Evolutionary conservation across 2,888 invertebrate species (phyloP).

Genomic region (Coenonympha arcania): DNA sequence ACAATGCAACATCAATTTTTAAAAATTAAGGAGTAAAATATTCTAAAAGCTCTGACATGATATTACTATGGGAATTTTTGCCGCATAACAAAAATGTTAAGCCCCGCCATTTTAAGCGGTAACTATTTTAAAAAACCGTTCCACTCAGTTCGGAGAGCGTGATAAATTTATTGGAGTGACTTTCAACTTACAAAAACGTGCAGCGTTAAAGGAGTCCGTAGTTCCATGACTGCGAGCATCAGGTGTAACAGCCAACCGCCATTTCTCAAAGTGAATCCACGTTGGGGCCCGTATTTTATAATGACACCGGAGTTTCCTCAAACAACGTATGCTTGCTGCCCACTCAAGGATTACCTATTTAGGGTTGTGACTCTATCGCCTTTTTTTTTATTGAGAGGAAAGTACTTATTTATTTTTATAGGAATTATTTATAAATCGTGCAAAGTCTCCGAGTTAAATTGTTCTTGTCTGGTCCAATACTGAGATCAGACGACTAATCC

Average conservation of each 20-base stretch:
- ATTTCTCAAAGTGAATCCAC: constrained; percentile 71
- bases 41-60: constrained; percentile 18
- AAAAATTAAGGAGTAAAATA: constrained; percentile 4
- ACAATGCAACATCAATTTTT: constrained; percentile 7
- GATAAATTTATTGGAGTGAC: constrained; percentile 31
- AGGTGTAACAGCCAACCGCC: constrained; percentile 57
- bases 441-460: too few species aligned
- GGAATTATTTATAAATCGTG: neutral
- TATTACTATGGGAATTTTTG: constrained; percentile 16
- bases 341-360: constrained; percentile 62
- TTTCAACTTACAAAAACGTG: constrained; percentile 27
- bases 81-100: constrained; percentile 25
- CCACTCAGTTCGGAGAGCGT: constrained; percentile 19
- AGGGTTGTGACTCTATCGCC: constrained; percentile 43
- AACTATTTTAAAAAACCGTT: constrained; percentile 23
- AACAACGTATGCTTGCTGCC: constrained; percentile 64
- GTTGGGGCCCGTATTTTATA: constrained; percentile 66
- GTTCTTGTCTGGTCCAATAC: too few species aligned
- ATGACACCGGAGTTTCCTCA: constrained; percentile 63
- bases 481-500: neutral
- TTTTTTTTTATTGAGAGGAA: constrained; percentile 35
- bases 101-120: constrained; percentile 22
- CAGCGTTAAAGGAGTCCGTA: constrained; percentile 32
- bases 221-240: constrained; percentile 42
- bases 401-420: neutral